Evolutionary conservation across 2,888 invertebrate genomes (phyloP).

Genomic region (Ochlodes sylvanus): DNA sequence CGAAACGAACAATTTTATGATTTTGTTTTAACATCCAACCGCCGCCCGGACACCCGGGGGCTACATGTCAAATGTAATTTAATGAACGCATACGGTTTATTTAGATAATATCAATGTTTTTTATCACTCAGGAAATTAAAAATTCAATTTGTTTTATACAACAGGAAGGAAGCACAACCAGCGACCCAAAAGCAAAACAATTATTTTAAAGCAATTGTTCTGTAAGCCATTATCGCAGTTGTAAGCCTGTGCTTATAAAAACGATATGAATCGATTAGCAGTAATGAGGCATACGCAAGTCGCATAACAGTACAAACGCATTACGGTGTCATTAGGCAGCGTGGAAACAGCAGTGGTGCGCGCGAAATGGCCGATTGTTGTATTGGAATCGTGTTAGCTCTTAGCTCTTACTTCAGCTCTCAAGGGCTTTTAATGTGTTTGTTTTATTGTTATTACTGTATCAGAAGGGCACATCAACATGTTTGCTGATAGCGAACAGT

Average conservation of each 20-base stretch:
- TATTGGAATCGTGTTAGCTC: slow-evolving; percentile 32
- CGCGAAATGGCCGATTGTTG: slow-evolving; percentile 47
- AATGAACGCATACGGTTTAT: slow-evolving; percentile 42
- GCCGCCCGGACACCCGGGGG: slow-evolving; percentile 31
- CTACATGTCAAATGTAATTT: slow-evolving; percentile 43
- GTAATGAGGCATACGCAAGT: slow-evolving; percentile 57
- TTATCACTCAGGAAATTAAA: slow-evolving; percentile 9
- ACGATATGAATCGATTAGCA: slow-evolving; percentile 55
- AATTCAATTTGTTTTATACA: background rate
- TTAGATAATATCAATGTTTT: slow-evolving; percentile 7
- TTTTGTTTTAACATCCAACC: slow-evolving; percentile 48
- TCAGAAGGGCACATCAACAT: too few relatives aligned
- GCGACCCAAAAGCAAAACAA: slow-evolving; percentile 9
- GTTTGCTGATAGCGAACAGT: too few relatives aligned
- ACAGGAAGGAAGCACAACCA: too few relatives aligned
- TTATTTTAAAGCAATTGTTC: slow-evolving; percentile 20
- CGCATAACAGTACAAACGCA: slow-evolving; percentile 73
- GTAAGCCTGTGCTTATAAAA: slow-evolving; percentile 20
- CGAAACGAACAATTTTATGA: slow-evolving; percentile 50
- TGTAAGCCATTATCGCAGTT: slow-evolving; percentile 24
- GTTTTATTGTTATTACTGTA: background rate
- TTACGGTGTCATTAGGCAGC: slow-evolving; percentile 75
- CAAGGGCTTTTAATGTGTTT: slow-evolving; percentile 17
- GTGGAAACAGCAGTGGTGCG: slow-evolving; percentile 44
- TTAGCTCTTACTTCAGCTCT: slow-evolving; percentile 16